These are phyloP conservation scores for Stichodactyla mertensii DNA, from an alignment of 64 coral and sea anemone genomes.

Conservation along the genomic window DNA sequence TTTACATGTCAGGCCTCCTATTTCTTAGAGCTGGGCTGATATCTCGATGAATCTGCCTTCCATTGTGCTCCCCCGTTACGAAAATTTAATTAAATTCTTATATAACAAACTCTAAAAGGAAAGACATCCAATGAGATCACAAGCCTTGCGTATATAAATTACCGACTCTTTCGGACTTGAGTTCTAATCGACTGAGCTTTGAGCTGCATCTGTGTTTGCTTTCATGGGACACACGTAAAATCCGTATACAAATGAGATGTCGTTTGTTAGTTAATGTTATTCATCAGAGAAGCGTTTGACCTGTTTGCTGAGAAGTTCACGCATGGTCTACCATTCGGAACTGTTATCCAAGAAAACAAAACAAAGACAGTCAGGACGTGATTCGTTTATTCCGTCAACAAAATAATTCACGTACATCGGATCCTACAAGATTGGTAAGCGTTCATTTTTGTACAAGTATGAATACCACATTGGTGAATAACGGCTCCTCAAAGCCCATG, in stretches of 20 bases:
- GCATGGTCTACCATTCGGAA: background rate
- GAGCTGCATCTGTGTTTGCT: background rate
- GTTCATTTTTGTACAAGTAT: background rate
- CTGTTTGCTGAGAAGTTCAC: background rate
- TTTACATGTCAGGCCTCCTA: background rate
- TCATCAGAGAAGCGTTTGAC: background rate
- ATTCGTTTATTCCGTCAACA: background rate
- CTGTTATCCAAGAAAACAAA: background rate
- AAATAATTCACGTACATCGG: background rate
- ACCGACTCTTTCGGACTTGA: background rate
- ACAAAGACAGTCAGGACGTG: background rate
- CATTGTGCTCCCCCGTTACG: background rate
- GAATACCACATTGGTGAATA: background rate
- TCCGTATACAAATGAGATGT: background rate
- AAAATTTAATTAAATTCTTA: slow-evolving; percentile 12
- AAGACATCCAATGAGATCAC: background rate
- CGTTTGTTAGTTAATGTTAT: background rate
- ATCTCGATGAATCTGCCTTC: background rate
- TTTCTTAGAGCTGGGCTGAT: background rate
- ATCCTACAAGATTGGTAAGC: background rate
- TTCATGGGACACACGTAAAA: background rate
- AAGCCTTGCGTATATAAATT: background rate
- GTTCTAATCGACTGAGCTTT: background rate
- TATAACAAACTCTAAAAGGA: background rate
- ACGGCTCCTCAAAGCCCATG: background rate